Evolutionary conservation across 2,888 invertebrate genomes (phyloP).

Genomic region (Eueremaeus valkanovi): DNA sequence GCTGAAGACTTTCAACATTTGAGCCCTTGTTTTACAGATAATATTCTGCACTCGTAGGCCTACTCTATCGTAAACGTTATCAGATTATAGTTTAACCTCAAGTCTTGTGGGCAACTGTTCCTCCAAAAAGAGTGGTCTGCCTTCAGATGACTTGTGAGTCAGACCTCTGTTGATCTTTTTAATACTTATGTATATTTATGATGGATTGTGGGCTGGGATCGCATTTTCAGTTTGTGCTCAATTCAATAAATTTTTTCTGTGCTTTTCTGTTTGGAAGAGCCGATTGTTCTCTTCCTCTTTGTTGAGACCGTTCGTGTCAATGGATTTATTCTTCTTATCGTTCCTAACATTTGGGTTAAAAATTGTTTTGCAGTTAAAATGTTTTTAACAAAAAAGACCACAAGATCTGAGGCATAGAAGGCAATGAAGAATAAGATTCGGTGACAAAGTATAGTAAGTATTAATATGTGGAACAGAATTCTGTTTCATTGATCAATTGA

Average conservation of each 20-base stretch:
- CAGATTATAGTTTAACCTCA: background rate
- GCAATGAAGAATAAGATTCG: background rate
- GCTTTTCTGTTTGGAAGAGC: background rate
- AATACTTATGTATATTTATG: conserved; percentile 26
- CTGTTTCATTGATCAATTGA: background rate
- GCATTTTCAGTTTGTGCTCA: background rate
- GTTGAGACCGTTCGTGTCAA: conserved; percentile 26
- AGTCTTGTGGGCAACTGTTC: conserved; percentile 3
- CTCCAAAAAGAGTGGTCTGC: conserved; percentile 2
- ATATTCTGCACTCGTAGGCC: background rate
- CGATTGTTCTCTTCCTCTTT: conserved; percentile 7
- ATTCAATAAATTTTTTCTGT: background rate
- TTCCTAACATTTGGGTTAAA: background rate
- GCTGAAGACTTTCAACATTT: background rate
- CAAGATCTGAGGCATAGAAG: background rate
- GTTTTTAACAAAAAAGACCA: background rate
- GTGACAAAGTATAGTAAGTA: too few species aligned
- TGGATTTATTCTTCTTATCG: background rate
- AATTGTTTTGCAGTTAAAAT: background rate
- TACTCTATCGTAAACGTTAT: background rate
- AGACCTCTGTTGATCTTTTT: conserved; percentile 28
- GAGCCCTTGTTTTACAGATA: background rate
- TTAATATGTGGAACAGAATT: background rate
- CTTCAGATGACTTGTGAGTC: background rate
- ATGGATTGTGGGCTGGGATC: conserved; percentile 31